phyloP scores from a whole-genome alignment of 2,113 vertebrate genomes.

The Brienomyrus brachyistius region DNA sequence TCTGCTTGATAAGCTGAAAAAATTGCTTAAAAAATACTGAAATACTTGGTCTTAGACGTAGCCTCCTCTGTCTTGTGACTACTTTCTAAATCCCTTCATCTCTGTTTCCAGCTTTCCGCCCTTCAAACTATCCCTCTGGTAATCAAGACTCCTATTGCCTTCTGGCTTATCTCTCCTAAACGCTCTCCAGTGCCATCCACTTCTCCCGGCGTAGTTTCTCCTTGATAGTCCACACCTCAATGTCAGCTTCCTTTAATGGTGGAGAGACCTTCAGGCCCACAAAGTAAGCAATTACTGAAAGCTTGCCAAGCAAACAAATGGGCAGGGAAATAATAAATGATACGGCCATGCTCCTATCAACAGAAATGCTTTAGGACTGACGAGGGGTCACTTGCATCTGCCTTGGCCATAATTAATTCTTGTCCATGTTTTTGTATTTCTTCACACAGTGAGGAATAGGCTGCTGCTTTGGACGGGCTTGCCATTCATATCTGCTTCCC shows the following conservation, averaged over 20 bases:
- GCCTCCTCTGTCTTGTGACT: constrained; percentile 45
- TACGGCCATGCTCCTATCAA: neutral
- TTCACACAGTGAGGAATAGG: constrained; percentile 12
- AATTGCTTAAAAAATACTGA: constrained; percentile 18
- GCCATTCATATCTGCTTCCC: constrained; percentile 31
- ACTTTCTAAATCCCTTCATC: constrained; percentile 43
- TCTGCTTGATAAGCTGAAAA: neutral
- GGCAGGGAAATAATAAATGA: neutral
- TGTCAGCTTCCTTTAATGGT: constrained; percentile 28
- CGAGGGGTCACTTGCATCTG: constrained; percentile 24
- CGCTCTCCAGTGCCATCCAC: constrained; percentile 31
- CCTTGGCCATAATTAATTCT: constrained; percentile 24
- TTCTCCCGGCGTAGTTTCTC: constrained; percentile 13
- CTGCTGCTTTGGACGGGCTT: constrained; percentile 31
- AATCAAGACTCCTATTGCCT: constrained; percentile 31
- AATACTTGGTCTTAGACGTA: constrained; percentile 30
- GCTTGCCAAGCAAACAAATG: constrained; percentile 16
- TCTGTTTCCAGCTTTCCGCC: constrained; percentile 36
- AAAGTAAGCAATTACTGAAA: constrained; percentile 32
- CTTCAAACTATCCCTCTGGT: constrained; percentile 49
- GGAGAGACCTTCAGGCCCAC: constrained; percentile 28
- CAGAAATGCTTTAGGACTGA: constrained; percentile 4
- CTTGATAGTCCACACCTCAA: neutral
- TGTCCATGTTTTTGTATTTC: constrained; percentile 18
- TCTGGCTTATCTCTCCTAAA: constrained; percentile 42